Evolutionary conservation across 1,140 invertebrate species (phyloP), one percentile per base, ranked within the genome.

Genomic region (Anoplolepis gracilipes): DNA sequence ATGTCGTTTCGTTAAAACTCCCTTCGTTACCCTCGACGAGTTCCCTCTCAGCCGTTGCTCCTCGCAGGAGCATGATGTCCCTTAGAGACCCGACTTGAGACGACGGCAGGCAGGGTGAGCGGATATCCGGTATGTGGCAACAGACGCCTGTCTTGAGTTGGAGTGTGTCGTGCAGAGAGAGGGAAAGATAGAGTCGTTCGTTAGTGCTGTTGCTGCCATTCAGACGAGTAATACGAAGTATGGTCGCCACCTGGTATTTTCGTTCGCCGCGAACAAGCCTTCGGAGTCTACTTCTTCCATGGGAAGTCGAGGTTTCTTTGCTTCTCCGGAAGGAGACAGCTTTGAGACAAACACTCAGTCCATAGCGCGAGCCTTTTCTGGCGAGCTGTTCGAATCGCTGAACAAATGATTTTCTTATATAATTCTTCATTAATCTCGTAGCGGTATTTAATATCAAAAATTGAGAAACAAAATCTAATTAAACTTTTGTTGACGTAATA

Each of bases 241-340:
- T 93, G 92, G 92, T 87, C 85, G 92, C 93, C 93, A 94, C 93
- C 93, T 94, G 93, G 93, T 92, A 93, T 93, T 93, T 93, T 92
- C 92, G 87, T 92, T 90, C 67, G 19, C n/a, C 22, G 22, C 55
- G n/a, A 57, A 55, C 36, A 59, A 46, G n/a, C 33, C 46, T 75
- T 70, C 53, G 30, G 19, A 57, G 42, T 19, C 57, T 22, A 65
- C 78, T 46, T 42, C 82, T 86, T 55, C 65, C 49, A 72, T 19
- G 88, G 85, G 82, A 87, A 87, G 76, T 75, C 73, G 25, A 57
- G 62, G 46, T 65, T 62, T 72, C 64, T 62, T 86, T 85, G 78
- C 85, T 59, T 53, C 62, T 88, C 42, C 61, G 62, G 73, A 84
- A 84, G 72, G 78, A 73, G 78, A 82, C n/a, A n/a, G 36, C 55